Evolutionary conservation across 2,113 vertebrate species (phyloP).

Genomic region (Bungarus multicinctus): DNA sequence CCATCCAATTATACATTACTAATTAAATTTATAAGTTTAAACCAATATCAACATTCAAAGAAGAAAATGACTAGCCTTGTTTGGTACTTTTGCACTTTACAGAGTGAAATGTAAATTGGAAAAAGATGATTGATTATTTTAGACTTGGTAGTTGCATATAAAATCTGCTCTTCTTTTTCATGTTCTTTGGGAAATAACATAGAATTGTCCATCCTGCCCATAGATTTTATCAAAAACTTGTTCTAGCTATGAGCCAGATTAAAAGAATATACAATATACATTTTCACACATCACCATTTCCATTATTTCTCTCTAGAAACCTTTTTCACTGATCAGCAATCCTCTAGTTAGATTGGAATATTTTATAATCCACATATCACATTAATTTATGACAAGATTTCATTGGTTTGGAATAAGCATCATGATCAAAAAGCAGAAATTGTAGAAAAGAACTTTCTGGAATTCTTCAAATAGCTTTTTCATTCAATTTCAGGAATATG

Average conservation of each 20-base stretch:
- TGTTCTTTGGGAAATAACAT: neutral
- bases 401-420: neutral
- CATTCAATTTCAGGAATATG: constrained; percentile 77
- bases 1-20: neutral
- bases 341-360: neutral
- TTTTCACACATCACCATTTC: neutral
- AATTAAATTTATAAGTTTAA: neutral
- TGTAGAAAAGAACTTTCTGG: neutral
- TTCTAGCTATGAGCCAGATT: neutral
- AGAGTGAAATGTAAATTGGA: neutral
- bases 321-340: neutral
- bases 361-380: neutral
- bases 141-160: neutral
- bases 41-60: neutral
- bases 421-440: neutral
- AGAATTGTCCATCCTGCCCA: neutral
- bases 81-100: neutral
- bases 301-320: neutral
- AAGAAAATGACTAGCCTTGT: neutral
- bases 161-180: neutral
- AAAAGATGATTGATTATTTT: neutral
- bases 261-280: neutral
- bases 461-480: constrained; percentile 21
- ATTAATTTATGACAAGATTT: neutral
- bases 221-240: neutral